Conservation (phyloP, 2,113 vertebrate genomes). For the Oxyura jamaicensis region DNA sequence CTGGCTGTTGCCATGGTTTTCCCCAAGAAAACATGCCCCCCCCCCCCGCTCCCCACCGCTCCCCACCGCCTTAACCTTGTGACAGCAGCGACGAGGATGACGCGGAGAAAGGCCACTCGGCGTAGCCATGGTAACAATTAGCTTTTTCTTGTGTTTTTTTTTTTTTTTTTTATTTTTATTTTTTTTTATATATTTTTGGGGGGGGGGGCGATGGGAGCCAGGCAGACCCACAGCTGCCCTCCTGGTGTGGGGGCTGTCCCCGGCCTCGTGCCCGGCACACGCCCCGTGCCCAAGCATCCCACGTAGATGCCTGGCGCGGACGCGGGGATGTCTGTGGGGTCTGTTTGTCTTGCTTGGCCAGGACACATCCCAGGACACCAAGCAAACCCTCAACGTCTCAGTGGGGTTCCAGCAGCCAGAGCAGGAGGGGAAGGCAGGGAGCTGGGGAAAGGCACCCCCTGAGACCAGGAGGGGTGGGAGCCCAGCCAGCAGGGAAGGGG, state of each 20-base stretch:
- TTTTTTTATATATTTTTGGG: background rate
- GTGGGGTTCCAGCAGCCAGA: background rate
- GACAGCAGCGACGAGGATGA: conserved; percentile 76
- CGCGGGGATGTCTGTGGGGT: background rate
- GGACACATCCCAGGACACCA: background rate
- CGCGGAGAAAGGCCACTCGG: conserved; percentile 76
- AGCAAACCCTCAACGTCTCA: background rate
- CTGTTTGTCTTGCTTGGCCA: background rate
- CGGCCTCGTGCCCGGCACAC: background rate
- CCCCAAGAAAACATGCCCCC: conserved; percentile 65
- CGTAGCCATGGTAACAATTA: conserved; percentile 81
- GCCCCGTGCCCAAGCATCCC: background rate
- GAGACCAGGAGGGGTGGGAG: background rate
- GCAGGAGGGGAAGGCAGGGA: background rate
- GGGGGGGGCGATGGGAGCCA: conserved; percentile 46
- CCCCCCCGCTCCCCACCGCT: conserved; percentile 5
- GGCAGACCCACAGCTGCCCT: conserved; percentile 38
- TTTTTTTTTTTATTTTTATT: too few relatives aligned
- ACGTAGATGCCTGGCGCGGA: background rate
- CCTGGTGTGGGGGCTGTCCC: background rate
- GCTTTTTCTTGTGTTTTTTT: conserved; percentile 57
- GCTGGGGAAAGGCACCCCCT: background rate
- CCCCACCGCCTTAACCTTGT: conserved; percentile 72
- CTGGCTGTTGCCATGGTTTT: conserved; percentile 80
- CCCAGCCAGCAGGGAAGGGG: background rate